These are phyloP conservation scores for Lacerta agilis DNA, from an alignment of 2,797 vertebrate genomes.

Conservation along the genomic window DNA sequence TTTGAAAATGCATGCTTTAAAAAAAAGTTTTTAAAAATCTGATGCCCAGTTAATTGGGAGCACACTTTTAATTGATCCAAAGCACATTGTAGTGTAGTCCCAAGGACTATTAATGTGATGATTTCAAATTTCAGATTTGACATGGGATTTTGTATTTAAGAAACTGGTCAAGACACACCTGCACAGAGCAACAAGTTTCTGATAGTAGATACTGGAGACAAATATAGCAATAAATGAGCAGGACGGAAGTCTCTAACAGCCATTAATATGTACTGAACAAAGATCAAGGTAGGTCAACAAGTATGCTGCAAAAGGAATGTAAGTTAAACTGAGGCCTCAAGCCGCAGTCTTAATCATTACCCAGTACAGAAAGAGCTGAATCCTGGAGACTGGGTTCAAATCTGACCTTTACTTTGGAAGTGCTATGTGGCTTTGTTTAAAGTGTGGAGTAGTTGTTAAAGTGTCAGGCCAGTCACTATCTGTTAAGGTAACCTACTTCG, in stretches of 20 bases:
- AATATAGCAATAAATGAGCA: background rate
- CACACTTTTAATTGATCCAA: background rate
- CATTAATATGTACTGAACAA: background rate
- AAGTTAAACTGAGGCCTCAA: background rate
- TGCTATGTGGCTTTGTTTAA: background rate
- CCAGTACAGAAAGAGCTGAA: background rate
- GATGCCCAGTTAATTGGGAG: background rate
- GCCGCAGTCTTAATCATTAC: background rate
- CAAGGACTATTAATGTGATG: background rate
- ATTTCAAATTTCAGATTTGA: background rate
- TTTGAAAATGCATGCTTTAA: background rate
- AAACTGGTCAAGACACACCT: background rate
- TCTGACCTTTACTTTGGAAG: background rate
- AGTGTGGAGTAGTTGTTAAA: background rate
- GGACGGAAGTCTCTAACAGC: background rate
- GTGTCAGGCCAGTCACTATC: background rate
- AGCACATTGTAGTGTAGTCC: background rate
- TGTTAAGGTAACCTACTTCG: no score
- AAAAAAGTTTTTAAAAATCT: background rate
- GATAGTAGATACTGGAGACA: background rate
- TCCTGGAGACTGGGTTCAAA: background rate
- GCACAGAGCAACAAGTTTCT: background rate
- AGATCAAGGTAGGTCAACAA: background rate
- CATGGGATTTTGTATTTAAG: background rate
- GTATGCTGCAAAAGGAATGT: background rate